Base-by-base conservation (phyloP, 2,113 vertebrate genomes). In the Onychostoma macrolepis region DNA sequence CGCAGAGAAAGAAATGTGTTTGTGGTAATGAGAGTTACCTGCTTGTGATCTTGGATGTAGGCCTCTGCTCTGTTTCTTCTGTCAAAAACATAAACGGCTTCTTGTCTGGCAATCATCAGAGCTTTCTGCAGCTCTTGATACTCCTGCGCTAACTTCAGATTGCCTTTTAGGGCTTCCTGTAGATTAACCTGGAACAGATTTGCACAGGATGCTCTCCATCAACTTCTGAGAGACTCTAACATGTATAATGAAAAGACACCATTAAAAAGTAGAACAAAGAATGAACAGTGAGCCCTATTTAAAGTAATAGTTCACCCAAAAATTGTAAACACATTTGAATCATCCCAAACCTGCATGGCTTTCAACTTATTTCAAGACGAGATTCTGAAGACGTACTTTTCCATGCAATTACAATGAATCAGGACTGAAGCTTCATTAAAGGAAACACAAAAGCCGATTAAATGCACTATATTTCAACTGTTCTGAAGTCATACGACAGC, bases 71-170 rank as follows among this genome's bases (percentile, higher is more conserved):
- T 63, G 89, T 92, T 95, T 78, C 86, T 94, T 81, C 88, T 19
- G 19, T 85, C 86, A 36, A 90, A 76, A 50, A 89, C 84, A 56
- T 72, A 80, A 36, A 80, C 89, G 0, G 89, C 90, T 36, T 94
- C 92, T 79, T 85, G 84, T 80, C 80, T 93, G 90, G 87, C 88
- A 45, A 88, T 72, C 86, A 92, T 80, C 15, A 93, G 86, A 36
- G 43, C 89, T 90, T 90, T 93, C 91, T 92, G 85, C 6, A 94
- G 87, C 53, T 24, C 50, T 72, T 88, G 38, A 21, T 94, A 94
- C 77, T 88, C 83, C 0, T 45, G 78, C 1, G 92, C 92, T 85
- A 95, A 87, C 65, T 65, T 89, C 45, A 71, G 45, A 78, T 95
- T 95, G 72, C 93, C 88, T 61, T 45, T 61, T 63, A 94, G 87